Evolutionary conservation across 1,140 invertebrate species (phyloP).

Genomic region (Trachelipus rathkii): DNA sequence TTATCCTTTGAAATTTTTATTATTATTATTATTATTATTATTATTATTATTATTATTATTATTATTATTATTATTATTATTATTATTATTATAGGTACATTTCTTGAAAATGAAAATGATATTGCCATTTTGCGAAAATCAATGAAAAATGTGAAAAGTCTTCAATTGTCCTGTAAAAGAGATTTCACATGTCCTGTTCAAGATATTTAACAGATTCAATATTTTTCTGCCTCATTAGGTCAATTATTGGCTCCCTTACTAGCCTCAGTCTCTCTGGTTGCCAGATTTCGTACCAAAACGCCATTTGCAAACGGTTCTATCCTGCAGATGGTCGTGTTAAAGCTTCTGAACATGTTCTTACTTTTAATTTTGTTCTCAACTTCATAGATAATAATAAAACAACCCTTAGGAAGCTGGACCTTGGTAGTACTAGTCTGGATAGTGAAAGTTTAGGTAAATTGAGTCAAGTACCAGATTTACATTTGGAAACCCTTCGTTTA

Average conservation of each 20-base stretch:
- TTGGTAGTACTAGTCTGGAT: slow-evolving; percentile 64
- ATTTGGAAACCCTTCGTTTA: slow-evolving; percentile 58
- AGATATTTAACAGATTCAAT: slow-evolving; percentile 67
- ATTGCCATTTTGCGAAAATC: slow-evolving; percentile 53
- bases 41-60: no score
- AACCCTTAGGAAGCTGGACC: slow-evolving; percentile 58
- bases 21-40: no score
- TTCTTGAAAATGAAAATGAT: slow-evolving; percentile 59
- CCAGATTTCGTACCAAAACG: slow-evolving; percentile 65
- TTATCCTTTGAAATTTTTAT: no score
- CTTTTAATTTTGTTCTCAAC: slow-evolving; percentile 62
- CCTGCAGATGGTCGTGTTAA: slow-evolving; percentile 53
- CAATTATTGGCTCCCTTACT: slow-evolving; percentile 59
- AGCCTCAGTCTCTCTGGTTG: slow-evolving; percentile 61
- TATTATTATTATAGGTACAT: slow-evolving; percentile 53
- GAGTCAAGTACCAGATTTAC: slow-evolving; percentile 54
- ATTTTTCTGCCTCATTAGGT: slow-evolving; percentile 59
- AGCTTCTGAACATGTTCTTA: slow-evolving; percentile 64
- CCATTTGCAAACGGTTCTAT: slow-evolving; percentile 63
- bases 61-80: no score
- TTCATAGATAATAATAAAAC: slow-evolving; percentile 57
- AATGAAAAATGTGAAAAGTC: slow-evolving; percentile 57
- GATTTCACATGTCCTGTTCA: slow-evolving; percentile 65
- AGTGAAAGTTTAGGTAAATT: slow-evolving; percentile 58
- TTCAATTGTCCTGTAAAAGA: slow-evolving; percentile 62